phyloP scores from a whole-genome alignment of 2,113 vertebrate genomes.

The Gyps fulvus region DNA sequence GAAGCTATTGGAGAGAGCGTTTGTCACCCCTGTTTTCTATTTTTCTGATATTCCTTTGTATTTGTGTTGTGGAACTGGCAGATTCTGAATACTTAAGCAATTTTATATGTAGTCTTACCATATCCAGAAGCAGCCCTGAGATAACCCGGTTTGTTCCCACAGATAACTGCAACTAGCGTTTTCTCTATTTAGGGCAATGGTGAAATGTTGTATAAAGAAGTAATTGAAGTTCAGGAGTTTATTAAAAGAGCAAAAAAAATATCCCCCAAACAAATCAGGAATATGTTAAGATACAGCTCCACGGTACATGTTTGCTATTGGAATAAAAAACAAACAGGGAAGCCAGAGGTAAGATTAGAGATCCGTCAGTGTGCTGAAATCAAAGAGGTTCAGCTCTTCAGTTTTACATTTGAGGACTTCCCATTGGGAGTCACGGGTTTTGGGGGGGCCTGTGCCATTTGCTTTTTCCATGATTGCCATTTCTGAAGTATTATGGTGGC shows the following conservation, averaged over 20 bases:
- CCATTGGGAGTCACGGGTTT: background rate
- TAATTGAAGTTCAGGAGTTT: background rate
- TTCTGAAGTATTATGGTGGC: background rate
- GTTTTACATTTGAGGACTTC: background rate
- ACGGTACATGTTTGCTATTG: background rate
- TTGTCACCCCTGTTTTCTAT: background rate
- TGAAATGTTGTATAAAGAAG: background rate
- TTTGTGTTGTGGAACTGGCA: background rate
- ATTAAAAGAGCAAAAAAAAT: too few relatives aligned
- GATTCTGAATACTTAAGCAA: background rate
- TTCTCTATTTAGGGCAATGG: background rate
- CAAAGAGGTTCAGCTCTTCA: background rate
- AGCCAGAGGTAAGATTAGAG: background rate
- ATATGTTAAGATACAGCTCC: background rate
- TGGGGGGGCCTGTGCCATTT: background rate
- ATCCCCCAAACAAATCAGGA: background rate
- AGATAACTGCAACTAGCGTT: background rate
- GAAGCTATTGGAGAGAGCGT: background rate
- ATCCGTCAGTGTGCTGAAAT: background rate
- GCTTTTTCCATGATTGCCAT: background rate
- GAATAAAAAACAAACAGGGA: background rate
- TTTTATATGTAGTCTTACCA: fast-evolving
- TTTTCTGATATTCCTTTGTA: background rate
- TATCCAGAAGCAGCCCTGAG: background rate
- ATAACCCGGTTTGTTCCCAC: background rate